Evolutionary conservation across 2,113 vertebrate genomes (phyloP).

Genomic region (Phalacrocorax brasilianus): DNA sequence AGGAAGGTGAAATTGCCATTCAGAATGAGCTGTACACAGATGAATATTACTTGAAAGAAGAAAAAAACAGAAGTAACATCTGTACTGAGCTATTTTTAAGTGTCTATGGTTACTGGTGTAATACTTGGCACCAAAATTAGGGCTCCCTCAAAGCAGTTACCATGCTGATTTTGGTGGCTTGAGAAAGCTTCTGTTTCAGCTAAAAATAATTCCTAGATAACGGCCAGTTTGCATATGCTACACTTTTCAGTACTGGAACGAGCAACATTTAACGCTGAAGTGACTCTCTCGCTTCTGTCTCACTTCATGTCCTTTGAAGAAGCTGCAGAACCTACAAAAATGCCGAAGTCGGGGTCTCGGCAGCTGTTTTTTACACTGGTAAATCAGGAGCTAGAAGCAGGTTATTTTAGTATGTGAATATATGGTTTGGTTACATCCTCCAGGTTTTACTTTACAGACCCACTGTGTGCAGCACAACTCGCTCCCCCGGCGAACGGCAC

Average conservation of each 20-base stretch:
- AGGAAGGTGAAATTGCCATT: background rate
- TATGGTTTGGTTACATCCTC: background rate
- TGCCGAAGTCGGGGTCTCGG: rapidly evolving
- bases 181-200: slow-evolving; percentile 49
- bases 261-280: background rate
- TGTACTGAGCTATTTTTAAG: slow-evolving; percentile 52
- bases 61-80: slow-evolving; percentile 36
- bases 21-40: background rate
- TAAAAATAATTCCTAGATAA: slow-evolving; percentile 70
- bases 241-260: slow-evolving; percentile 8
- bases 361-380: background rate
- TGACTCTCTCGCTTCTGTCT: background rate
- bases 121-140: slow-evolving; percentile 25
- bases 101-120: slow-evolving; percentile 29
- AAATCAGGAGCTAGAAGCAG: rapidly evolving
- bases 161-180: slow-evolving; percentile 17
- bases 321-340: background rate
- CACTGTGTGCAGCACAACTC: rapidly evolving
- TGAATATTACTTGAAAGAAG: slow-evolving; percentile 30
- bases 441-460: background rate
- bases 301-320: background rate
- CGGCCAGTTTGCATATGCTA: background rate
- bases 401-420: background rate
- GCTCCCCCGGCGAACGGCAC: rapidly evolving
- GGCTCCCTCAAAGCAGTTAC: slow-evolving; percentile 30